phyloP scores from a whole-genome alignment of 2,113 vertebrate species.

The Sterrhoptilus dennistouni region DNA sequence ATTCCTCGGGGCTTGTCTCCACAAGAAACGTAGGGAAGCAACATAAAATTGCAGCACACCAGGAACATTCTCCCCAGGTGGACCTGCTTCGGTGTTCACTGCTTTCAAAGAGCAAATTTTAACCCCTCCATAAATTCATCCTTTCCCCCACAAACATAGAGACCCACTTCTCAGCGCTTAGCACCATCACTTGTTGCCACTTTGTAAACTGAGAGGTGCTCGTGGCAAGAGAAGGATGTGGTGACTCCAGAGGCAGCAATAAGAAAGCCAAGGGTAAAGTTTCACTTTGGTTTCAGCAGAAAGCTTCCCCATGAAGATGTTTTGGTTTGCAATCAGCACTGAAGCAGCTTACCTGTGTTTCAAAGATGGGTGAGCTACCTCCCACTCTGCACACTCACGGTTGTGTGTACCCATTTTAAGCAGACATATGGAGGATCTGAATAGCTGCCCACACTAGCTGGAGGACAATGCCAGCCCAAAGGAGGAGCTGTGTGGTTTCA shows the following conservation, averaged over 20 bases:
- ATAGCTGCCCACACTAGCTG: neutral
- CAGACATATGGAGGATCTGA: neutral
- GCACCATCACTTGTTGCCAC: neutral
- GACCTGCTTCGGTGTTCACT: neutral
- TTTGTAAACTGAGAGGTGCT: neutral
- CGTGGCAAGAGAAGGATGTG: slow-evolving; percentile 42
- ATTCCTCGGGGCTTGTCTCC: slow-evolving; percentile 56
- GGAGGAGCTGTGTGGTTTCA: neutral
- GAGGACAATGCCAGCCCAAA: neutral
- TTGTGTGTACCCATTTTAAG: neutral
- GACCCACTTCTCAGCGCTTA: neutral
- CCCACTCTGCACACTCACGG: neutral
- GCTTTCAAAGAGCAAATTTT: neutral
- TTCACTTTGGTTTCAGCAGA: slow-evolving; percentile 20
- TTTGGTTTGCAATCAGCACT: neutral
- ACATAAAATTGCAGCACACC: neutral
- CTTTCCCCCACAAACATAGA: neutral
- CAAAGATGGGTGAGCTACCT: neutral
- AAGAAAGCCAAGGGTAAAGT: neutral
- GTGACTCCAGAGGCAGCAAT: neutral
- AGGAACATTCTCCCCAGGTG: neutral
- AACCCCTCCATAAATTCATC: neutral
- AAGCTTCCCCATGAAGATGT: neutral
- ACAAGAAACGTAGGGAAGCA: neutral
- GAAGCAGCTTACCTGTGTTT: neutral